A percentile compares a stretch with the other conserved stretches of the same genome.
phyloP scores from a whole-genome alignment of 2,113 vertebrate genomes.

The Osmerus eperlanus region DNA sequence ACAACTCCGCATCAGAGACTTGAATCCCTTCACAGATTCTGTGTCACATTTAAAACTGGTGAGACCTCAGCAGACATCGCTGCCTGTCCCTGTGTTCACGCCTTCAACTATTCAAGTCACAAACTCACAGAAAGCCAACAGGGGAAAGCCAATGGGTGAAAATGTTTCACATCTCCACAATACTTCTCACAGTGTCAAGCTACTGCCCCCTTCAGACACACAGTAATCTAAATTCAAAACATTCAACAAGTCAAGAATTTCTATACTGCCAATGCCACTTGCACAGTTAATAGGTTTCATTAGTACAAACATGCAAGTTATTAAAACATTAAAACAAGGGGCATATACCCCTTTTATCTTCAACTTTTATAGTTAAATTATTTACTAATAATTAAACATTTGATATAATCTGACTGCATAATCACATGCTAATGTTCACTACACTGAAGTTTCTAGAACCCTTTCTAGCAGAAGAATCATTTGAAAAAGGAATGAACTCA shows the following conservation, averaged over 20 bases:
- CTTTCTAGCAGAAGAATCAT: no score
- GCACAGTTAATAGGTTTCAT: not conserved
- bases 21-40: conserved; percentile 10
- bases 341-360: not conserved
- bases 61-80: conserved; percentile 22
- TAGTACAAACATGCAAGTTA: not conserved
- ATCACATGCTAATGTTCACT: not conserved
- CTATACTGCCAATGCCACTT: not conserved
- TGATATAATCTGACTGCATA: not conserved
- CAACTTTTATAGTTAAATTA: conserved; percentile 1
- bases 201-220: conserved; percentile 56
- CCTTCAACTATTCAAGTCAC: conserved; percentile 50
- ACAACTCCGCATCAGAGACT: conserved; percentile 19
- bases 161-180: not conserved
- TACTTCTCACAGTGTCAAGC: conserved; percentile 24
- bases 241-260: no score
- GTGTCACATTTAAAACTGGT: conserved; percentile 18
- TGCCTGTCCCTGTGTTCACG: conserved; percentile 33
- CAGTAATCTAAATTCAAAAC: not conserved
- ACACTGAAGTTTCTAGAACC: not conserved
- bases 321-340: not conserved
- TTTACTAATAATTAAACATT: not conserved
- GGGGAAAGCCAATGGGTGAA: conserved; percentile 51
- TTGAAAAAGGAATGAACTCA: no score
- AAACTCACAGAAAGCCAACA: conserved; percentile 49